These are phyloP conservation scores for Hippocampus comes DNA, from an alignment of 2,113 vertebrate species.

Conservation along the genomic window DNA sequence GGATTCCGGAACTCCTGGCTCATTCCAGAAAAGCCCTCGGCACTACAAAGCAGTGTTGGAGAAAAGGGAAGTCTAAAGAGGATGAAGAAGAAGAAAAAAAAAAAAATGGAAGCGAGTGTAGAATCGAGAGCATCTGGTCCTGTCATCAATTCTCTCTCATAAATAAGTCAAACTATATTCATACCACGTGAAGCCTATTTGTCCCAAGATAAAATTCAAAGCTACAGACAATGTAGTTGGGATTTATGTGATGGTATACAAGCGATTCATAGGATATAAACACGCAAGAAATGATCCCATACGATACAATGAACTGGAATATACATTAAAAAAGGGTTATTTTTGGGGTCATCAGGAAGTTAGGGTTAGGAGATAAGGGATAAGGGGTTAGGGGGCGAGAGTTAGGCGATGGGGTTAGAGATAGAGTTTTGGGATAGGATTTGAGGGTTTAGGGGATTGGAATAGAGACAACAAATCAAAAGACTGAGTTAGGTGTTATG, in stretches of 20 bases:
- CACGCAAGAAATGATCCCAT: neutral
- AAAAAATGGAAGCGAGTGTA: slow-evolving; percentile 32
- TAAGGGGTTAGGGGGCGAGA: too few species aligned
- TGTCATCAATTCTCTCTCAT: slow-evolving; percentile 37
- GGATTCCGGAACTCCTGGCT: slow-evolving; percentile 45
- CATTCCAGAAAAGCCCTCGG: slow-evolving; percentile 36
- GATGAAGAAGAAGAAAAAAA: slow-evolving; percentile 42
- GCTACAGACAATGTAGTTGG: neutral
- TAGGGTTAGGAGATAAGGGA: too few species aligned
- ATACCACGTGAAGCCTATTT: neutral
- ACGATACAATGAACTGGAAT: neutral
- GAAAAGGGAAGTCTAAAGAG: slow-evolving; percentile 33
- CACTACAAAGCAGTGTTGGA: slow-evolving; percentile 21
- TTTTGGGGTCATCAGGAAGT: neutral
- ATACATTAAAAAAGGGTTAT: neutral
- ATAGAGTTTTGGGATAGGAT: too few species aligned
- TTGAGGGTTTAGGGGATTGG: too few species aligned
- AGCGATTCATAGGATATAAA: neutral
- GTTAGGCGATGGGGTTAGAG: too few species aligned
- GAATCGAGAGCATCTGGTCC: slow-evolving; percentile 55
- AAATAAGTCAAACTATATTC: slow-evolving; percentile 15
- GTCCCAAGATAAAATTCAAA: neutral
- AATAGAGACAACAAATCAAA: too few species aligned
- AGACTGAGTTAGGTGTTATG: too few species aligned
- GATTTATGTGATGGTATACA: neutral